Evolutionary conservation across 2,888 invertebrate species (phyloP).

Genomic region (Heteropelma amictum): DNA sequence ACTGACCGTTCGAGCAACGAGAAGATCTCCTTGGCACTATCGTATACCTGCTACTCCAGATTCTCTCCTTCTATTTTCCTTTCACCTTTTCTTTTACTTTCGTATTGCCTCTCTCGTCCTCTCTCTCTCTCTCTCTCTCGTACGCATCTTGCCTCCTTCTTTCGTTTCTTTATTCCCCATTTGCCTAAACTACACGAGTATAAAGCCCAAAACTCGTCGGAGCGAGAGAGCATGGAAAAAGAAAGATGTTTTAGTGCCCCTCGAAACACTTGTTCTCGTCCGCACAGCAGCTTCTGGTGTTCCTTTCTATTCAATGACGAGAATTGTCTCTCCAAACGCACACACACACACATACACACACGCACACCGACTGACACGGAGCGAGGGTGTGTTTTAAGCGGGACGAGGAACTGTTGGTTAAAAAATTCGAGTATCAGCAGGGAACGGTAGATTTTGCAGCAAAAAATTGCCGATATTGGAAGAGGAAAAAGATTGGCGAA

Average conservation of each 20-base stretch:
- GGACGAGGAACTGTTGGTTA: too few relatives aligned
- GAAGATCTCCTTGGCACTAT: conserved; percentile 42
- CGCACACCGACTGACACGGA: too few relatives aligned
- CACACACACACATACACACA: background rate
- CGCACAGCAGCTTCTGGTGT: conserved; percentile 15
- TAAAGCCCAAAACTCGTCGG: background rate
- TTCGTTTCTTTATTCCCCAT: conserved; percentile 54
- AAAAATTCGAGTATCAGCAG: background rate
- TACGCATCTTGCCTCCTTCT: conserved; percentile 55
- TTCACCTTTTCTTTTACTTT: conserved; percentile 5
- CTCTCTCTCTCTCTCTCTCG: conserved; percentile 46
- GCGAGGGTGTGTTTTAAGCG: too few relatives aligned
- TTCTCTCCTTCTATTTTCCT: conserved; percentile 46
- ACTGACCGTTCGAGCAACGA: conserved; percentile 63
- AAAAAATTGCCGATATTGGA: too few relatives aligned
- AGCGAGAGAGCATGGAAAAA: background rate
- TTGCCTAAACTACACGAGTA: conserved; percentile 23
- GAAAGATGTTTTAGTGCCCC: conserved; percentile 29
- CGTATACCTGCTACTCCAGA: conserved; percentile 71
- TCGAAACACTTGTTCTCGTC: conserved; percentile 16
- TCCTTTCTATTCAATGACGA: background rate
- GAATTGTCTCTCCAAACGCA: background rate
- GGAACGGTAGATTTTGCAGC: too few relatives aligned
- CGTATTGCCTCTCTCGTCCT: conserved; percentile 57
- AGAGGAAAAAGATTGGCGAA: background rate